A percentile compares a stretch with the other conserved stretches of the same genome.
These are phyloP conservation scores for Saccostrea glomerata DNA, from an alignment of 1,140 invertebrate species.

Conservation along the genomic window DNA sequence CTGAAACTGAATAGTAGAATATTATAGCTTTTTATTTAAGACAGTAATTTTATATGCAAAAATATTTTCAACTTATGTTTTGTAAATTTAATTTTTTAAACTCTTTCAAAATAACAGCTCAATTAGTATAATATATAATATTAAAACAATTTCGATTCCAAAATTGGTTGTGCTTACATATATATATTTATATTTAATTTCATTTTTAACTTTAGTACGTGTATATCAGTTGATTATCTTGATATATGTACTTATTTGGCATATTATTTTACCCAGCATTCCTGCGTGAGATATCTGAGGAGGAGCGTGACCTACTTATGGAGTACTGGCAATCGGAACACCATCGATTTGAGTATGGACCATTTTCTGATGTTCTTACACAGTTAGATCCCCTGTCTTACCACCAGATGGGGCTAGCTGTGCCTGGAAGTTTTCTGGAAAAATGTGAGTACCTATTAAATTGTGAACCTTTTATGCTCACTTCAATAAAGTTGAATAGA, in stretches of 20 bases:
- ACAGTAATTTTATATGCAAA: too few species aligned
- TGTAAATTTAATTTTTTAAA: too few species aligned
- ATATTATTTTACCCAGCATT: conserved; percentile 45
- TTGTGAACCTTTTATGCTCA: too few species aligned
- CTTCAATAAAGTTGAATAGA: too few species aligned
- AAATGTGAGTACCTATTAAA: conserved; percentile 64
- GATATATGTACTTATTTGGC: background rate
- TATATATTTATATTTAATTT: background rate
- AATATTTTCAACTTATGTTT: too few species aligned
- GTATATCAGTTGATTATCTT: too few species aligned
- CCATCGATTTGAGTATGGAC: conserved; percentile 74
- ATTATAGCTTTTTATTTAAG: too few species aligned
- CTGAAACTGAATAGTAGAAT: background rate
- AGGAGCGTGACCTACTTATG: conserved; percentile 57
- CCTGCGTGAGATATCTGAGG: conserved; percentile 51
- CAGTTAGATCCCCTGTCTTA: conserved; percentile 75
- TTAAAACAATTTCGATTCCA: too few species aligned
- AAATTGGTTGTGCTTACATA: too few species aligned
- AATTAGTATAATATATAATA: too few species aligned
- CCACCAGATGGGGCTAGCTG: conserved; percentile 74
- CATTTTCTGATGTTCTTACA: conserved; percentile 65
- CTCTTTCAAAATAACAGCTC: too few species aligned
- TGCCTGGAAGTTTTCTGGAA: conserved; percentile 74
- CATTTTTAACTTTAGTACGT: background rate
- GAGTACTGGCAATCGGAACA: conserved; percentile 77